Percentiles rank a stretch among this genome's conserved stretches.
Conservation (phyloP, 1,140 invertebrate species). For the Centruroides sculpturatus region DNA sequence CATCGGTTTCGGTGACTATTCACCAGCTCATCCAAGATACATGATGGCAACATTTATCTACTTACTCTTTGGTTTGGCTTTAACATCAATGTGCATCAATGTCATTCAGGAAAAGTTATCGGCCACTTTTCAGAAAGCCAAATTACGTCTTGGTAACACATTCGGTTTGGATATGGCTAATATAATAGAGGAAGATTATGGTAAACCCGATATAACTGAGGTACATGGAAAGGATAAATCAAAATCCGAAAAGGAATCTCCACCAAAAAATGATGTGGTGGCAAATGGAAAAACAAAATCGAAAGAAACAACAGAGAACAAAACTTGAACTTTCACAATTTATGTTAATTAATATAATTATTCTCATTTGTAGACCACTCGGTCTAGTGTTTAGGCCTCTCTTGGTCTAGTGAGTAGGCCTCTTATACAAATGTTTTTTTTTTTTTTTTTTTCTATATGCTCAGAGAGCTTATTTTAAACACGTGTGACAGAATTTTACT, state of each 20-base stretch:
- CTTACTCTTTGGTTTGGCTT: constrained; percentile 77
- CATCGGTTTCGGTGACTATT: constrained; percentile 82
- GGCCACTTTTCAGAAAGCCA: constrained; percentile 67
- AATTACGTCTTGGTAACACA: constrained; percentile 67
- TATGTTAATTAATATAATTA: too few relatives aligned
- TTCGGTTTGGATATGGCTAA: constrained; percentile 59
- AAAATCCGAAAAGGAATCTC: constrained; percentile 2
- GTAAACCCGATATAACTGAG: constrained; percentile 2
- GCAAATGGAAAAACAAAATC: too few relatives aligned
- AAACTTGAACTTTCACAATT: too few relatives aligned
- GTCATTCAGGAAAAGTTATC: constrained; percentile 74
- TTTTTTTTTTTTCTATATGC: too few relatives aligned
- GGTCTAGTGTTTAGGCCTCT: too few relatives aligned
- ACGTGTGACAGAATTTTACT: too few relatives aligned
- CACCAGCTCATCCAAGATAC: constrained; percentile 71
- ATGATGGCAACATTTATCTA: constrained; percentile 89
- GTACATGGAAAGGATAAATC: constrained; percentile 8
- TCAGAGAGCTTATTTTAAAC: too few relatives aligned
- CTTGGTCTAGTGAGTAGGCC: too few relatives aligned
- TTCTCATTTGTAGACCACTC: too few relatives aligned
- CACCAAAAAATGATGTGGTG: neutral
- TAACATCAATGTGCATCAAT: constrained; percentile 95
- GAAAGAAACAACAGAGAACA: too few relatives aligned
- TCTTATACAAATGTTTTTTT: too few relatives aligned
- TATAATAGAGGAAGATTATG: constrained; percentile 30